Base-by-base conservation (phyloP, 2,888 invertebrate species). In the Spialia ferax region DNA sequence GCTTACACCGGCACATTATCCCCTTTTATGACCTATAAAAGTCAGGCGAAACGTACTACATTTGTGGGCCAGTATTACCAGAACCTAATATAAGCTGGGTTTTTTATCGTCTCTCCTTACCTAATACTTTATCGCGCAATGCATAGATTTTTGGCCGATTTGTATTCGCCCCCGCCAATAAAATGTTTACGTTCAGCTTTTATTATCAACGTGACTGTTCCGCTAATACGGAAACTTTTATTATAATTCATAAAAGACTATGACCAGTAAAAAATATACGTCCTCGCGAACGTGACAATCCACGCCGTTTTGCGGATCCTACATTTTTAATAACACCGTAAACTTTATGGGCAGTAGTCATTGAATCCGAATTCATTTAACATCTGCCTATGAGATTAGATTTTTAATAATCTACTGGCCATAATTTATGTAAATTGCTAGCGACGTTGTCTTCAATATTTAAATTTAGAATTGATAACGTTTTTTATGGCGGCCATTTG, bases 21-120 rank as follows among this genome's bases (percentile, higher is more conserved):
- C 90, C 86, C 82, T 85, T 93, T 93, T 93, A 93, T 91, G 85
- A 92, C 87, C 93, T 84, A 93, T 93, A 93, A 93, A 93, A 91
- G 93, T 93, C 92, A 89, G 84, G 75, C 80, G 79, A 79, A 88
- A 91, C 87, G 87, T 87, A 91, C 87, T 90, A 89, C 88, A 87
- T 91, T 93, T 93, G 90, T 85, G 87, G 87, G 79, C 69, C 83
- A 87, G 89, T 91, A 89, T 92, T 91, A 91, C 90, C 89, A 84
- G 88, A 85, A 86, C 84, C 88, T 89, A 89, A 91, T 89, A 89
- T 88, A 88, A 55, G 84, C 83, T 77, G 82, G 82, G 84, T 84
- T 85, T 86, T 91, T 91, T 90, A 91, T 90, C 87, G 83, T 84
- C 81, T 76, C 76, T 80, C 78, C 77, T 81, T 81, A 86, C 83